Percentiles rank a stretch among this genome's conserved stretches.
These are phyloP conservation scores for Fregetta grallaria DNA, from an alignment of 2,113 vertebrate genomes.

Conservation along the genomic window DNA sequence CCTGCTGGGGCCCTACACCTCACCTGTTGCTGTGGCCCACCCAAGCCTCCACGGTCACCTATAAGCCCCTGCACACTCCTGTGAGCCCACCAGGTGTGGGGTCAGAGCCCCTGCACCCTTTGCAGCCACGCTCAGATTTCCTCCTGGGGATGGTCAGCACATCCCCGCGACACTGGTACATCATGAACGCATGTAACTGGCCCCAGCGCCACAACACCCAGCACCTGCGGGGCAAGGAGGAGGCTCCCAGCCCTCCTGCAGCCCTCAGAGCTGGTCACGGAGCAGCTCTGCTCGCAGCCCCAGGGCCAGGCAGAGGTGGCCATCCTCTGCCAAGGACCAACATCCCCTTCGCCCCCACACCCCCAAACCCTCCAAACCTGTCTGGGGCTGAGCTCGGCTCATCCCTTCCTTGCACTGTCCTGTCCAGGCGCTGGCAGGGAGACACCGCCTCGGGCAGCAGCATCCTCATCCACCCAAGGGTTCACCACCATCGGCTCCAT, in stretches of 20 bases:
- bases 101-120: neutral
- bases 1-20: rapidly evolving
- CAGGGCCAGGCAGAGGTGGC: too few species aligned
- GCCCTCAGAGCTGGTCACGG: neutral
- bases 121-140: neutral
- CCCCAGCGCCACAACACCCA: neutral
- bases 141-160: neutral
- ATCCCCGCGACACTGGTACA: rapidly evolving
- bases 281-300: neutral
- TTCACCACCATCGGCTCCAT: neutral
- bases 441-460: rapidly evolving
- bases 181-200: rapidly evolving
- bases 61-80: rapidly evolving
- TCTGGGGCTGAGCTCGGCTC: neutral
- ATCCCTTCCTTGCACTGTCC: neutral
- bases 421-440: neutral
- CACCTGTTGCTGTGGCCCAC: rapidly evolving
- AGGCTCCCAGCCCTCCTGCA: neutral
- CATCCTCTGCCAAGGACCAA: neutral
- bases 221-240: rapidly evolving
- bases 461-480: too few species aligned
- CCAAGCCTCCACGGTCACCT: rapidly evolving
- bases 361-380: neutral
- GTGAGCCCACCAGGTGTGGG: rapidly evolving
- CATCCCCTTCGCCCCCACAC: neutral